Conservation (phyloP, 1,140 invertebrate species). For the Drosophila teissieri region DNA sequence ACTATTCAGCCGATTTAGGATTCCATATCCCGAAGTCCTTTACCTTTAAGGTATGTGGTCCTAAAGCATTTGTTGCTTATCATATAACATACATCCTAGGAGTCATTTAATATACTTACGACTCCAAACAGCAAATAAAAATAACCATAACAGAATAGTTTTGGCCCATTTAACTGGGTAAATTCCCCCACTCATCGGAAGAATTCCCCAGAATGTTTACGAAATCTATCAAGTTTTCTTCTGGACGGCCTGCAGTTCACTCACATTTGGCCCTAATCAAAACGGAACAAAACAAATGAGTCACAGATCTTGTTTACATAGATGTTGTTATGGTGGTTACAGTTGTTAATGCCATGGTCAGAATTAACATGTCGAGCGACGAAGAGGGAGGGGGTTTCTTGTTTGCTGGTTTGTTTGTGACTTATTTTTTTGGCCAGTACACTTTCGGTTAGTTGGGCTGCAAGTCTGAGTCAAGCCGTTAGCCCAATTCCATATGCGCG, state of each 20-base stretch:
- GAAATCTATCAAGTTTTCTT: constrained; percentile 64
- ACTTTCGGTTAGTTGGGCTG: constrained; percentile 64
- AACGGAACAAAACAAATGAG: constrained; percentile 73
- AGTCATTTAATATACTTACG: background rate
- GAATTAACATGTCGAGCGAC: constrained; percentile 60
- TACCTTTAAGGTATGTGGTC: background rate
- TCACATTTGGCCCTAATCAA: constrained; percentile 80
- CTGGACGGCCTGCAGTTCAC: constrained; percentile 53
- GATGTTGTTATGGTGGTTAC: constrained; percentile 25
- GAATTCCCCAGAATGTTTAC: constrained; percentile 54
- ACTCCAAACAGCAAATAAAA: constrained; percentile 7
- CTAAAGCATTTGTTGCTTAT: no score
- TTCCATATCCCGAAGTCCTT: no score
- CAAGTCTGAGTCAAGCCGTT: constrained; percentile 58
- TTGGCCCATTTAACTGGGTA: constrained; percentile 31
- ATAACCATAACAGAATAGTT: background rate
- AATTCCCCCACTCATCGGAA: constrained; percentile 36
- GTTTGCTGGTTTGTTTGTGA: constrained; percentile 28
- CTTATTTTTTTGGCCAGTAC: constrained; percentile 62
- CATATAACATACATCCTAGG: background rate
- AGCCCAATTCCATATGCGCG: constrained; percentile 71
- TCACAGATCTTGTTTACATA: constrained; percentile 57
- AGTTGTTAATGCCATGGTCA: constrained; percentile 69
- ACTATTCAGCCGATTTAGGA: no score
- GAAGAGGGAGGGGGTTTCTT: constrained; percentile 41